A percentile compares a stretch with the other conserved stretches of the same genome.
Conservation (phyloP, 2,113 vertebrate species). For the Stomatorhinus ivindoensis region DNA sequence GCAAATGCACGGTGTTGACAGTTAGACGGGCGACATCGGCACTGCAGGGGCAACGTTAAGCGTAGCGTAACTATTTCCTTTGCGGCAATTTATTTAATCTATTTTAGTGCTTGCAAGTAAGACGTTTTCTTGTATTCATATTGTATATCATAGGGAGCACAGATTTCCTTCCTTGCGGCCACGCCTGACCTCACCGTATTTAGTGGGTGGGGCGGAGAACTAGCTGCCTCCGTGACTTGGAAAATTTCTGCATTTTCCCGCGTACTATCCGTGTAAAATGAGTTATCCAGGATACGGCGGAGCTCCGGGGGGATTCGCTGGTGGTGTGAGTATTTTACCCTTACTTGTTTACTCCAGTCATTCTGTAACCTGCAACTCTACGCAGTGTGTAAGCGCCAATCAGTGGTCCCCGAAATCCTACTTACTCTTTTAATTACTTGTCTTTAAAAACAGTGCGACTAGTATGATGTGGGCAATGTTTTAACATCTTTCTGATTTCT, state of each 20-base stretch:
- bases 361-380: neutral
- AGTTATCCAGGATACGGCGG: constrained; percentile 51
- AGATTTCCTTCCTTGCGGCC: neutral
- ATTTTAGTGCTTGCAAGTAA: neutral
- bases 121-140: neutral
- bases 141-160: neutral
- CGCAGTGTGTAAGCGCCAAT: neutral
- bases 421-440: neutral
- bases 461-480: neutral
- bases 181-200: neutral
- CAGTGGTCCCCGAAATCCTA: neutral
- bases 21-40: neutral
- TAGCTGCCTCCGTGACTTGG: neutral
- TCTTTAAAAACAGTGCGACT: neutral
- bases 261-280: constrained; percentile 30
- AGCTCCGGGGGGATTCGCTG: constrained; percentile 31
- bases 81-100: neutral
- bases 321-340: constrained; percentile 38
- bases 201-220: neutral
- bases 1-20: neutral
- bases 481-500: neutral
- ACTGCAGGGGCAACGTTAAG: neutral
- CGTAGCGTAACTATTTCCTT: neutral
- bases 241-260: neutral
- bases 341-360: neutral